phyloP scores from a whole-genome alignment of 2,888 invertebrate species.

The Dryococelus australis region DNA sequence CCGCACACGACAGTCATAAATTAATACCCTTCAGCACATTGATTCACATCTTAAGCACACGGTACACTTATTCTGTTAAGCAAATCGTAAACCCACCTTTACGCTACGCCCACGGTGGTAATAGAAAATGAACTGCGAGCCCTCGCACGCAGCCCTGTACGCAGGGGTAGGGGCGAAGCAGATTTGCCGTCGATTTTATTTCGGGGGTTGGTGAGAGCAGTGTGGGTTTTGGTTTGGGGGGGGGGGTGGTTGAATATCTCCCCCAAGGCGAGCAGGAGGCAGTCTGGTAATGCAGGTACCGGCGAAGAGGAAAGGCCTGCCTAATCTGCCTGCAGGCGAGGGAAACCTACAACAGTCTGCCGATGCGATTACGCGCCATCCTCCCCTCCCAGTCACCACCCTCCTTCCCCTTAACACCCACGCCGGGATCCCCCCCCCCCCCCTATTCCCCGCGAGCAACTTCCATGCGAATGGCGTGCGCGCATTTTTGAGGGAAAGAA shows the following conservation, averaged over 20 bases:
- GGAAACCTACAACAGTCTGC: slow-evolving; percentile 16
- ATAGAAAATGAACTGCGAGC: no score
- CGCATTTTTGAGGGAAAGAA: background rate
- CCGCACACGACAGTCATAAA: no score
- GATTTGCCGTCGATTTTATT: background rate
- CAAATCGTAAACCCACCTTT: no score
- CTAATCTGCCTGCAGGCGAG: background rate
- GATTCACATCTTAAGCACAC: no score
- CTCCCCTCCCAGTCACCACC: background rate
- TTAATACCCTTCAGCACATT: no score
- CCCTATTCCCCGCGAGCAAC: background rate
- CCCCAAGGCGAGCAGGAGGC: background rate
- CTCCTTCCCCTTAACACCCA: background rate
- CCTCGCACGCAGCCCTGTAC: background rate
- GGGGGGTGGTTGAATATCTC: background rate
- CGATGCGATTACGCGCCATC: background rate
- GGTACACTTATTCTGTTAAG: no score
- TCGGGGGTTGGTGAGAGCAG: no score
- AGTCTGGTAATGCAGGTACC: background rate
- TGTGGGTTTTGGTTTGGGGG: background rate
- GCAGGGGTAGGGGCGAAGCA: background rate
- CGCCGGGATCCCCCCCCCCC: no score
- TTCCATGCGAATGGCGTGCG: background rate
- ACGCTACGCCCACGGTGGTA: no score
- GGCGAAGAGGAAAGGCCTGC: background rate